phyloP scores from a whole-genome alignment of 2,888 invertebrate genomes.

The Herminia tarsipennalis region DNA sequence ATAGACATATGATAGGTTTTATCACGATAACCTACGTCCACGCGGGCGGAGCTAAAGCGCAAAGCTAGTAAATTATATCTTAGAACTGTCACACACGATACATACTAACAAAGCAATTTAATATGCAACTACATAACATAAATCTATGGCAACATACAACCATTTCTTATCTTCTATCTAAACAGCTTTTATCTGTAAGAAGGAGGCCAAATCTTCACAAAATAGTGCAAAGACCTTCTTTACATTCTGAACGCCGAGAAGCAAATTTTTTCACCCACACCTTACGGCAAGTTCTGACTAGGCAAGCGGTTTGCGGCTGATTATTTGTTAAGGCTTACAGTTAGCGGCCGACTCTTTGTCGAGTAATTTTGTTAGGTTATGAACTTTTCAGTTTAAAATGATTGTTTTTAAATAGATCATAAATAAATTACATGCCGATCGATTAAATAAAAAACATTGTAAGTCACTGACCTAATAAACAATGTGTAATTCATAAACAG shows the following conservation, averaged over 20 bases:
- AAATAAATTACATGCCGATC: too few relatives aligned
- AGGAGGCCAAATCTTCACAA: slow-evolving; percentile 30
- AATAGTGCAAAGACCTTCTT: slow-evolving; percentile 36
- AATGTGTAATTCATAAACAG: too few relatives aligned
- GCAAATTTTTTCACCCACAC: slow-evolving; percentile 45
- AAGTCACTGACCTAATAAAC: too few relatives aligned
- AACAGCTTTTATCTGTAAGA: slow-evolving; percentile 30
- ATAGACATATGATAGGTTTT: too few relatives aligned
- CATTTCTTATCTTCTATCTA: slow-evolving; percentile 34
- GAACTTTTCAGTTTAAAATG: too few relatives aligned
- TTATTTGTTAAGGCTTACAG: slow-evolving; percentile 12
- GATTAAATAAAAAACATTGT: too few relatives aligned
- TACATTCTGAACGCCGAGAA: slow-evolving; percentile 22
- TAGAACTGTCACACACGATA: too few relatives aligned
- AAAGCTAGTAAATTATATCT: too few relatives aligned
- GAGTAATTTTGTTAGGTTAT: too few relatives aligned
- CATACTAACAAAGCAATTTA: slow-evolving; percentile 22
- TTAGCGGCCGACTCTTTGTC: not conserved
- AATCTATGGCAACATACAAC: slow-evolving; percentile 23
- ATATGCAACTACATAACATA: slow-evolving; percentile 24
- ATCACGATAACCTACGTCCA: too few relatives aligned
- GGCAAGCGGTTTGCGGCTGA: slow-evolving; percentile 2
- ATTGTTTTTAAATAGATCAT: too few relatives aligned
- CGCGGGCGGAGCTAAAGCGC: too few relatives aligned
- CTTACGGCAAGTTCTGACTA: not conserved